phyloP scores from a whole-genome alignment of 2,888 invertebrate genomes.

The Noctua janthe region DNA sequence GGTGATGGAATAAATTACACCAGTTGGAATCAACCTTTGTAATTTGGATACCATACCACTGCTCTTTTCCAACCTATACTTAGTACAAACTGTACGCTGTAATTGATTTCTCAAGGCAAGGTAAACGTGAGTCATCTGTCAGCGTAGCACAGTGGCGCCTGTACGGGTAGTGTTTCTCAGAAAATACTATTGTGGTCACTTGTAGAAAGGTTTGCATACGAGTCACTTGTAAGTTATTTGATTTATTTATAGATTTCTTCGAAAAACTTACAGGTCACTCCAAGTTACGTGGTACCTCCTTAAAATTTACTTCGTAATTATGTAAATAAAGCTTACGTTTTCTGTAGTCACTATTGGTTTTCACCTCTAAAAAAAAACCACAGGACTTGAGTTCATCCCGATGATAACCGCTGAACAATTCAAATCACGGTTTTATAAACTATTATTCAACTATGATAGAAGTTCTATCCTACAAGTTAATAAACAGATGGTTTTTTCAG shows the following conservation, averaged over 20 bases:
- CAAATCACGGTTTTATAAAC: not conserved
- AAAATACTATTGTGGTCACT: conserved; percentile 28
- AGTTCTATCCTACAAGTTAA: not conserved
- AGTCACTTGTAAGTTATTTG: conserved; percentile 6
- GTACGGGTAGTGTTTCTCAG: not conserved
- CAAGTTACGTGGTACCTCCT: not conserved
- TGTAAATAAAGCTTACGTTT: not conserved
- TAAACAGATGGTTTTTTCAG: not conserved
- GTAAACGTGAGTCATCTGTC: not conserved
- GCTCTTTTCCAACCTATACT: not conserved
- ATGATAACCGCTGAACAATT: not conserved
- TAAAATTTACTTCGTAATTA: not conserved
- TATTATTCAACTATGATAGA: not conserved
- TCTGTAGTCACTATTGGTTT: not conserved
- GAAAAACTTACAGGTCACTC: not conserved
- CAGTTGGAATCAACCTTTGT: not conserved
- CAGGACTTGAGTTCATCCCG: not conserved
- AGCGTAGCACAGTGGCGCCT: not conserved
- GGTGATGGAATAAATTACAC: not conserved
- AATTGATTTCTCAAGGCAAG: not conserved
- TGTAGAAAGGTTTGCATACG: conserved; percentile 13
- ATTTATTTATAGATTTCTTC: conserved; percentile 24
- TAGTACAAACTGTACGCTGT: not conserved
- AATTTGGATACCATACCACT: not conserved
- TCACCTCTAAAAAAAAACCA: not conserved